phyloP scores from a whole-genome alignment of 2,888 invertebrate genomes.

The Dryobotodes eremita region DNA sequence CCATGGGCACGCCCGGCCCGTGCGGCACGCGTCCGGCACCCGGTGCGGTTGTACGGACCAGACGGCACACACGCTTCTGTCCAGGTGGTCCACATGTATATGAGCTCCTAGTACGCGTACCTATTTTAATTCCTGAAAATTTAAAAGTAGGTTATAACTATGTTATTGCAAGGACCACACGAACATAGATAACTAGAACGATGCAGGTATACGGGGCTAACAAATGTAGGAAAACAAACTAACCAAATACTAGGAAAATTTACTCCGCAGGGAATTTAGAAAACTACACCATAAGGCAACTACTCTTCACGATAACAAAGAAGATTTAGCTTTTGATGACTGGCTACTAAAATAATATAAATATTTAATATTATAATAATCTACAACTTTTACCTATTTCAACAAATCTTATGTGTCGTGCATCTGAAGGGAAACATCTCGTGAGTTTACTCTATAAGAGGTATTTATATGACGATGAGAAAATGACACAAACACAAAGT shows the following conservation, averaged over 20 bases:
- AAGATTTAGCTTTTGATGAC: not conserved
- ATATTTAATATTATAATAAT: not conserved
- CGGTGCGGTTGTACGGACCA: not conserved
- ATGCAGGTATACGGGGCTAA: not conserved
- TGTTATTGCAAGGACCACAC: not conserved
- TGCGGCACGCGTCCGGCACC: not conserved
- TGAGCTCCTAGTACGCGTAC: not conserved
- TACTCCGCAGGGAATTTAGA: not conserved
- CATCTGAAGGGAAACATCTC: not conserved
- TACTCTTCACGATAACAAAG: not conserved
- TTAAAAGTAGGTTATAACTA: not conserved
- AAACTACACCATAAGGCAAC: not conserved
- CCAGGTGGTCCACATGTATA: not conserved
- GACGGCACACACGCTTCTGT: not conserved
- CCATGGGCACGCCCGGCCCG: slow-evolving; percentile 28
- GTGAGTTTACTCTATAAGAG: not conserved
- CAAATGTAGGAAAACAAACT: not conserved
- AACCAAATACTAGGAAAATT: not conserved
- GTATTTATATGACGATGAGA: not conserved
- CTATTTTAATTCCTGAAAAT: not conserved
- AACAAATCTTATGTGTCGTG: not conserved
- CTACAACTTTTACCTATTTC: not conserved
- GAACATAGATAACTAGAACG: not conserved
- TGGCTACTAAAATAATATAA: too few species aligned
- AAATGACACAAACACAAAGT: not conserved